These are phyloP conservation scores for Macquaria australasica DNA, from an alignment of 2,113 vertebrate genomes.

Conservation along the genomic window DNA sequence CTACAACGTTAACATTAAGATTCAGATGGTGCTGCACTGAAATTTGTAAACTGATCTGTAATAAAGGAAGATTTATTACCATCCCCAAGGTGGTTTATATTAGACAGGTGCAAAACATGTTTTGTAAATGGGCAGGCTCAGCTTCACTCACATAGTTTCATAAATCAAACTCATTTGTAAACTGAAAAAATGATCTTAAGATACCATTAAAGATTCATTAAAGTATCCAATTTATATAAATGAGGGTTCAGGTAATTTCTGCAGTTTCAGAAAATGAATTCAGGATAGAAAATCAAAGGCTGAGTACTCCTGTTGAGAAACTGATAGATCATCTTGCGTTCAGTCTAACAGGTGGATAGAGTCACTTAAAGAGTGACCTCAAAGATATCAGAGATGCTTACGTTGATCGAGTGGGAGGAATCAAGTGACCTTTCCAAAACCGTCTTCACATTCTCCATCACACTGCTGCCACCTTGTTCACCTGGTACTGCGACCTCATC, in stretches of 20 bases:
- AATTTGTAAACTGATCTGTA: slow-evolving; percentile 29
- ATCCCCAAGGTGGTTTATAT: slow-evolving; percentile 31
- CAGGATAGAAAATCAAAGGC: not conserved
- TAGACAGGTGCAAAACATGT: slow-evolving; percentile 39
- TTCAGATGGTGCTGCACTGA: not conserved
- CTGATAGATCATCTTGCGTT: slow-evolving; percentile 18
- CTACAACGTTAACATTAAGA: slow-evolving; percentile 23
- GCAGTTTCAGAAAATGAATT: slow-evolving; percentile 17
- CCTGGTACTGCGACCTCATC: not conserved
- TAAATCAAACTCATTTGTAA: slow-evolving; percentile 34
- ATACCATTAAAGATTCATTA: slow-evolving; percentile 35
- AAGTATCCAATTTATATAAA: slow-evolving; percentile 4
- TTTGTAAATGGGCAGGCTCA: slow-evolving; percentile 39
- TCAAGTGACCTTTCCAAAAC: not conserved
- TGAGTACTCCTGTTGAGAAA: not conserved
- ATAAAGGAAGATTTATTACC: slow-evolving; percentile 41
- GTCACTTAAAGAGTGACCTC: not conserved
- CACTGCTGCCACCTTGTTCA: not conserved
- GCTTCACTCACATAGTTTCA: slow-evolving; percentile 33
- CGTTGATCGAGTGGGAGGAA: not conserved
- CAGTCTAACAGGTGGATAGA: not conserved
- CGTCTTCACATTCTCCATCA: not conserved
- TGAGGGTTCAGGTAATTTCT: slow-evolving; percentile 24
- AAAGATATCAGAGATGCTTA: slow-evolving; percentile 16
- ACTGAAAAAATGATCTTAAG: slow-evolving; percentile 34